A percentile compares a stretch with the other conserved stretches of the same genome.
These are phyloP conservation scores for Poeciliopsis occidentalis DNA, from an alignment of 2,113 vertebrate genomes.

Conservation along the genomic window DNA sequence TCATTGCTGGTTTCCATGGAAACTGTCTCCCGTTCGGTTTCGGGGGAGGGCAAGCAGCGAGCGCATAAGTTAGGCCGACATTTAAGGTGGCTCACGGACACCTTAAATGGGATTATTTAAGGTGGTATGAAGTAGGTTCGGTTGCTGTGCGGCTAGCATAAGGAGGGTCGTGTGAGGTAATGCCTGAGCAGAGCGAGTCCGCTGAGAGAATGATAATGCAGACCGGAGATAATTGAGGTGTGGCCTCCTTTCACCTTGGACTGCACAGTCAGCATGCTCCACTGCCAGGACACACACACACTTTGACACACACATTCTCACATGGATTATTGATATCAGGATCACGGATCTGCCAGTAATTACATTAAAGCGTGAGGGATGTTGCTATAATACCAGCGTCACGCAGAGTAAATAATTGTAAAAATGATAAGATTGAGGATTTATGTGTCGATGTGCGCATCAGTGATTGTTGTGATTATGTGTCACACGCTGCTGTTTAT, in stretches of 20 bases:
- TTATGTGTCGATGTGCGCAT: constrained; percentile 13
- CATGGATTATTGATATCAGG: constrained; percentile 51
- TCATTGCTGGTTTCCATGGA: constrained; percentile 82
- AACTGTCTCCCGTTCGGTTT: constrained; percentile 76
- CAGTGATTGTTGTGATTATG: background rate
- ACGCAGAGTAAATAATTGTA: constrained; percentile 36
- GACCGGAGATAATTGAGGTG: constrained; percentile 38
- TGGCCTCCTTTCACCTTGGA: constrained; percentile 55
- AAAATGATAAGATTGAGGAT: constrained; percentile 38
- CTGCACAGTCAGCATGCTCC: constrained; percentile 60
- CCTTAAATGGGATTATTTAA: constrained; percentile 70
- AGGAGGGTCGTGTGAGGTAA: constrained; percentile 50
- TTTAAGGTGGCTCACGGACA: constrained; percentile 66
- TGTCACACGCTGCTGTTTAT: background rate
- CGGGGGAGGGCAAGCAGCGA: constrained; percentile 66
- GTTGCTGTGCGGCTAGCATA: constrained; percentile 15
- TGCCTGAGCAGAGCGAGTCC: background rate
- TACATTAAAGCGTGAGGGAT: constrained; percentile 49
- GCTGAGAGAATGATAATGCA: constrained; percentile 32
- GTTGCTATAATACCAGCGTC: constrained; percentile 29
- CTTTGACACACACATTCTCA: constrained; percentile 20
- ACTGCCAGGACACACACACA: constrained; percentile 30
- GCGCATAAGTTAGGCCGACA: constrained; percentile 58
- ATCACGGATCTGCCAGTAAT: constrained; percentile 53
- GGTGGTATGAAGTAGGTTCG: constrained; percentile 56